Base-by-base conservation (phyloP, 2,113 vertebrate species). In the Zosterops japonicus region DNA sequence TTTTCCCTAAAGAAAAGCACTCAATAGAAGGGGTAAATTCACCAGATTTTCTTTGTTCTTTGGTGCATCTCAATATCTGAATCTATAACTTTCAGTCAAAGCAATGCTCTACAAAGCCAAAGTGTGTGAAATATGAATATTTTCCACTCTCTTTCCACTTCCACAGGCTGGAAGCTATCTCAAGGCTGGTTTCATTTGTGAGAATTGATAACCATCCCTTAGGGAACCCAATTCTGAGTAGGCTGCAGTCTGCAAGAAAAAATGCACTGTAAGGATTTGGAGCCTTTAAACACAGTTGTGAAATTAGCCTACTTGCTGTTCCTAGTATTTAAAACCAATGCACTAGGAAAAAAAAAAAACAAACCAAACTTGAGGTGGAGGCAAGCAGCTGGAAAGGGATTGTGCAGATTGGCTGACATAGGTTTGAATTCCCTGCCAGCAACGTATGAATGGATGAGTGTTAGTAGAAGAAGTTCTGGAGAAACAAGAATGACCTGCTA, bases 371-470 rank as follows among this genome's bases (percentile, higher is more conserved):
- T n/a, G 52, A 71, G 33, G 12, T 65, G 36, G n/a, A 70, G 39
- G 14, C 22, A 57, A 39, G n/a, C 70, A 81, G 11, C 29, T 90
- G n/a, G 31, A 46, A 70, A 49, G 28, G 5, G 20, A 42, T 35
- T 41, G 15, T 56, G 74, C 29, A 41, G 15, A 6, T 3, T 53
- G 65, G 24, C 49, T 52, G 41, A 24, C 5, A 4, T 35, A 35
- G 11, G 6, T 50, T 59, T 85, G 23, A 74, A 50, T 44, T 57
- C 35, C 24, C 31, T 76, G 8, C 23, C 0, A 0, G 5, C 17
- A 57, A 25, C 1, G 25, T 55, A 27, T 8, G 56, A 78, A 63
- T 33, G 33, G 12, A 24, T 31, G 24, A 65, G 7, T 24, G 29
- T 28, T 60, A 77, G 21, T 18, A 67, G 27, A 60, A 55, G 28